Base-by-base conservation (phyloP, 2,113 vertebrate species). In the Nestor notabilis region DNA sequence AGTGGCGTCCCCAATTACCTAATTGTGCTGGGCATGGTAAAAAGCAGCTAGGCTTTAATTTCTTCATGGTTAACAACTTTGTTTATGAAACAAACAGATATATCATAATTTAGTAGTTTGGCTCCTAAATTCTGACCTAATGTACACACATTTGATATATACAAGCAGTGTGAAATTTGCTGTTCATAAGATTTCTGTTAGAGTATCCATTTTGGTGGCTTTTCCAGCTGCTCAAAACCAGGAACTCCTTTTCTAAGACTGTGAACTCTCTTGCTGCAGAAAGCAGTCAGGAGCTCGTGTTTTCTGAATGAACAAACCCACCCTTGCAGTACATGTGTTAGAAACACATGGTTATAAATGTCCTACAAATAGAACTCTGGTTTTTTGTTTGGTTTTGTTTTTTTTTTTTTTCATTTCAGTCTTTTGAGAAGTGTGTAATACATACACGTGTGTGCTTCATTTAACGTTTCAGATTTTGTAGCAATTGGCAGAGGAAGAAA, bases 1-100 rank as follows among this genome's bases (percentile, higher is more conserved):
- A 92, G 55, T 93, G 80, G 92, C 13, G 13, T 93, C 86, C 60
- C 80, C 72, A 89, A 46, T 96, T 96, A 93, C 60, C 24, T 88
- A 83, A 90, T 96, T 93, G 89, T 87, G 33, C 39, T 84, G 50
- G 93, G 66, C 82, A 83, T 52, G 28, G 76, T 89, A 58, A 56
- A 93, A 94, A 68, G 43, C 49, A 81, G 68, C 83, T 66, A 50
- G n/a, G 18, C 79, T 89, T 77, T 95, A 75, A 95, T 97, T 94
- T 97, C 37, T 95, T 78, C 61, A 13, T 29, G 17, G 69, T 53
- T 94, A 96, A 87, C 52, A 89, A 79, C 61, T 93, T 89, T 92
- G 86, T 91, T 95, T 95, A 58, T 96, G 90, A 92, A 95, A 55
- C 43, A 60, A 50, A 41, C 46, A 78, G 27, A 37, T 93, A 28